phyloP scores from a whole-genome alignment of 2,888 invertebrate genomes.

The Reticulitermes lucifugus region DNA sequence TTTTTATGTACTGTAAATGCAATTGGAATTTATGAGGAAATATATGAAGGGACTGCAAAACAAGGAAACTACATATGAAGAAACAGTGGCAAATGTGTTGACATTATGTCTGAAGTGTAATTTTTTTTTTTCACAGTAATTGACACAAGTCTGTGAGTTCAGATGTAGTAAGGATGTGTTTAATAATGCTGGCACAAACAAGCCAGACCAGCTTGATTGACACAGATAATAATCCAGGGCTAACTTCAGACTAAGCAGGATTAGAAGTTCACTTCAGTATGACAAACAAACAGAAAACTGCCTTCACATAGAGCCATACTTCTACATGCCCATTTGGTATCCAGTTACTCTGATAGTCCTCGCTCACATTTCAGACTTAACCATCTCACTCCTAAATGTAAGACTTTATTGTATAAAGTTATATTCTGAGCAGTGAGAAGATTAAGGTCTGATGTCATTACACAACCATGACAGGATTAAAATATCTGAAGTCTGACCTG shows the following conservation, averaged over 20 bases:
- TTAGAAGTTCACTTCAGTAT: too few species aligned
- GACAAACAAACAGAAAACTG: too few species aligned
- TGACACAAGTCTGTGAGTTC: background rate
- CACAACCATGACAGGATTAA: background rate
- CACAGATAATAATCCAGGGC: background rate
- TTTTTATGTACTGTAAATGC: background rate
- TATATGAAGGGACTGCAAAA: background rate
- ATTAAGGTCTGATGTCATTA: too few species aligned
- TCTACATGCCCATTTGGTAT: too few species aligned
- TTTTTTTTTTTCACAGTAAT: background rate
- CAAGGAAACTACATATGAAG: background rate
- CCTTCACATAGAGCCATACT: too few species aligned
- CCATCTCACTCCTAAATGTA: too few species aligned
- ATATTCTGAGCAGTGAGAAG: too few species aligned
- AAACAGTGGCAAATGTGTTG: background rate
- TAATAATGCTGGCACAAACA: background rate
- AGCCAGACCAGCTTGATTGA: background rate
- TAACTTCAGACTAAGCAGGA: background rate
- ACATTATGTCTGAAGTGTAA: background rate
- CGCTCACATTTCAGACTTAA: too few species aligned
- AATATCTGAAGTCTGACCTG: background rate
- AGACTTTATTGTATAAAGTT: too few species aligned
- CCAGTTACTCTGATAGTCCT: too few species aligned
- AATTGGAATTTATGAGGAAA: background rate
- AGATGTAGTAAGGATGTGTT: background rate